Percentiles rank a stretch among this genome's conserved stretches.
Evolutionary conservation across 2,113 vertebrate species (phyloP).

Genomic region (Vicugna pacos): DNA sequence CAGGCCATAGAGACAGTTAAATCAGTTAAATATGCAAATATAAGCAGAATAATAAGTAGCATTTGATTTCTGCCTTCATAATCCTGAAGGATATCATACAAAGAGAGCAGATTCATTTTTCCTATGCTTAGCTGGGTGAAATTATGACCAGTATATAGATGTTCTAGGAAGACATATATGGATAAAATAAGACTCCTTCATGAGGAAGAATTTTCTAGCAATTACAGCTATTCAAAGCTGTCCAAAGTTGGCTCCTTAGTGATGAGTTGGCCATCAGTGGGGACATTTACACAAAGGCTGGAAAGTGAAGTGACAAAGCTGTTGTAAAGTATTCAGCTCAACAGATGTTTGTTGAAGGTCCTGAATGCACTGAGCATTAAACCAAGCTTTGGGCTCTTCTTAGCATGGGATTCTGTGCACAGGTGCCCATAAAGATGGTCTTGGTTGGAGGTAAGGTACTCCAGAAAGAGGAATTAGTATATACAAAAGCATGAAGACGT

Average conservation of each 20-base stretch:
- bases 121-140: not conserved
- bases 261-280: not conserved
- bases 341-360: not conserved
- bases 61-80: not conserved
- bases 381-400: not conserved
- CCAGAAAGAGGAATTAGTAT: not conserved
- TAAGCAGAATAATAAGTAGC: not conserved
- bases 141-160: not conserved
- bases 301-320: not conserved
- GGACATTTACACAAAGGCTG: not conserved
- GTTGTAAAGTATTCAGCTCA: not conserved
- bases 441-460: not conserved
- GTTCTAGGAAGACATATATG: not conserved
- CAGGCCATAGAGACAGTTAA: not conserved
- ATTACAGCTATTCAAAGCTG: not conserved
- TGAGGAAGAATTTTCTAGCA: not conserved
- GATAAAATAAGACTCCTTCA: not conserved
- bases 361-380: not conserved
- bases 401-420: too few species aligned
- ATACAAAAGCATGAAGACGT: not conserved
- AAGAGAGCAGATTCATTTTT: not conserved
- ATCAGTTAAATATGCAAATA: slow-evolving; percentile 28
- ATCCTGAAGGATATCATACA: not conserved
- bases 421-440: not conserved
- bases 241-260: not conserved